These are phyloP conservation scores for Diglossa cyanea DNA, from an alignment of 2,797 vertebrate species.

Conservation along the genomic window DNA sequence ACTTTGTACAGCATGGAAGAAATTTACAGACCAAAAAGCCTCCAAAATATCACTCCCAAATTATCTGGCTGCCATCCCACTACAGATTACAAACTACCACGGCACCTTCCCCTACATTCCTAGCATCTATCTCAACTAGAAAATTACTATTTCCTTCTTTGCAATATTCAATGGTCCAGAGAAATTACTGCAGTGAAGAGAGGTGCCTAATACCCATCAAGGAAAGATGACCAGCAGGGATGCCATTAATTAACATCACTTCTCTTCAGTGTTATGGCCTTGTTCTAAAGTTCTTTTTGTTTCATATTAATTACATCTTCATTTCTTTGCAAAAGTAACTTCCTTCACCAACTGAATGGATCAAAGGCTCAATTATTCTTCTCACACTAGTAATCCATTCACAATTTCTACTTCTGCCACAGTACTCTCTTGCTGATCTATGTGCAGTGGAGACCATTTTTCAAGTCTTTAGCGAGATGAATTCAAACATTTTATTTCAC, in stretches of 20 bases:
- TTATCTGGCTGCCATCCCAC: neutral
- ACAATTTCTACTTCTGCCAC: neutral
- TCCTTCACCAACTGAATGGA: neutral
- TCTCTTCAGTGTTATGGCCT: neutral
- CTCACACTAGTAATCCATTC: neutral
- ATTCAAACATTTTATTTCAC: neutral
- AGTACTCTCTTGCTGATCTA: neutral
- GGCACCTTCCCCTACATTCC: neutral
- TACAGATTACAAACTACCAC: neutral
- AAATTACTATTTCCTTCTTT: neutral
- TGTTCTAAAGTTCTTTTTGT: neutral
- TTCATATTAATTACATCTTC: neutral
- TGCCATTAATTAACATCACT: neutral
- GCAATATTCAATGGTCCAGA: neutral
- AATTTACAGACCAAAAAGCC: neutral
- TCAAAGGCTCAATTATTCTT: neutral
- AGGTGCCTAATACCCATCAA: neutral
- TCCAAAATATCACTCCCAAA: neutral
- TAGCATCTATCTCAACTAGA: neutral
- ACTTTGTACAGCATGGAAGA: neutral
- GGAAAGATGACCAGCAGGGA: neutral
- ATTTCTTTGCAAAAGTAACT: neutral
- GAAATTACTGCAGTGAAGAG: neutral
- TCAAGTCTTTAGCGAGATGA: neutral
- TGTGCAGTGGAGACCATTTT: neutral